A percentile compares a stretch with the other conserved stretches of the same genome.
These are phyloP conservation scores for Tachystola acroxantha DNA, from an alignment of 2,888 invertebrate genomes.

Conservation along the genomic window DNA sequence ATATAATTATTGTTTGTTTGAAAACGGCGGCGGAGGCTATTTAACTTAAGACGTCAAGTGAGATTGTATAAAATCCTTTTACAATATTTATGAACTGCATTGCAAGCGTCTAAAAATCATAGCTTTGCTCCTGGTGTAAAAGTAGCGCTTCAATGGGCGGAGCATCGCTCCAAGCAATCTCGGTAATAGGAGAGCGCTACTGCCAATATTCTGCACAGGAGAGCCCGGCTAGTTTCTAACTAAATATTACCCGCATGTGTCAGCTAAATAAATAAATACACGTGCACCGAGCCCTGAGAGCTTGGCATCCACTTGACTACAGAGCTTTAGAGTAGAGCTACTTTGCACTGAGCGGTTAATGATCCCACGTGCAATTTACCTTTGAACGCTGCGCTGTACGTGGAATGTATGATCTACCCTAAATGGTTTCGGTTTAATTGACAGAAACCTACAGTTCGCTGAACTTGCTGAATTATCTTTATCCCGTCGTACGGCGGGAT, in stretches of 20 bases:
- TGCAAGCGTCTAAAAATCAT: constrained; percentile 7
- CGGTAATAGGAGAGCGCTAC: constrained; percentile 30
- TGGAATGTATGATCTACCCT: constrained; percentile 12
- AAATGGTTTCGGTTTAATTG: constrained; percentile 14
- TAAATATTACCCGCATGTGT: constrained; percentile 22
- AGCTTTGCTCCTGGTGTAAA: constrained; percentile 14
- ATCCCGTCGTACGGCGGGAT: constrained; percentile 11
- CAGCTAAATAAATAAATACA: constrained; percentile 22
- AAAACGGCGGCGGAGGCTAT: too few species aligned
- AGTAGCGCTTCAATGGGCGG: constrained; percentile 17
- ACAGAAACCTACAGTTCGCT: constrained; percentile 13
- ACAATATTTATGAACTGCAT: constrained; percentile 1
- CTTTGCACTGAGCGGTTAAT: constrained; percentile 11
- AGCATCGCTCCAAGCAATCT: constrained; percentile 24
- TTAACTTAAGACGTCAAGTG: too few species aligned
- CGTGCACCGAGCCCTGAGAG: constrained; percentile 15
- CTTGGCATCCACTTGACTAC: constrained; percentile 13
- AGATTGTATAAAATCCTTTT: neutral
- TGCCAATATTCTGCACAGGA: constrained; percentile 27
- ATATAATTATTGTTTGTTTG: too few species aligned
- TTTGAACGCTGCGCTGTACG: constrained; percentile 10
- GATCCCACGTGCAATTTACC: constrained; percentile 17
- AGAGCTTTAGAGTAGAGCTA: constrained; percentile 9
- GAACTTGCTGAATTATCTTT: constrained; percentile 15
- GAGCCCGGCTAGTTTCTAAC: constrained; percentile 17